Evolutionary conservation across 2,888 invertebrate genomes (phyloP), one percentile per base, ranked within the genome.

Genomic region (Quadroppia sp.): DNA sequence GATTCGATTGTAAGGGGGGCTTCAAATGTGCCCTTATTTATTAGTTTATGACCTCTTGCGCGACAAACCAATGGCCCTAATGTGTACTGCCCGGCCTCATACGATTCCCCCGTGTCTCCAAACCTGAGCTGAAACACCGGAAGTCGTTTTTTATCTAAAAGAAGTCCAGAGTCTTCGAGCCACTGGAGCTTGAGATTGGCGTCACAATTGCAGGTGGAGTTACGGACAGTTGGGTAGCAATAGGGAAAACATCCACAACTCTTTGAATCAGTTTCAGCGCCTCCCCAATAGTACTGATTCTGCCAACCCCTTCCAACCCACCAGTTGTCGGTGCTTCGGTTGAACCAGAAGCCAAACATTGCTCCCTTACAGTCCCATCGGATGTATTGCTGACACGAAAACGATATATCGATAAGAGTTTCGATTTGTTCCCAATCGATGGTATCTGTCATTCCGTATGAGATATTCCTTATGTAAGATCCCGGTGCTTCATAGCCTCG

Each of bases 141-240:
- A 13, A 79, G 74, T 30, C 79, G 59, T 11, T 72, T 71, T 4
- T 72, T 74, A 56, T 79, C 79, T 23, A 79, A 69, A 9, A 79
- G 67, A 11, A 79, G 75, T 2, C 79, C 79, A 0, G 78, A 78
- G 69, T 79, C 79, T 56, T 77, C 76, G 23, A 78, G 71, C 79
- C 79, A 79, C 20, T 76, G 74, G 9, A 76, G 45, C 71, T 78
- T 78, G 53, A 76, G 72, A 36, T 79, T 79, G 53, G 78, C 77
- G 67, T 79, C 79, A 70, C 79, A 79, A 70, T 79, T 79, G 69
- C 79, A 79, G 13, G 79, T 79, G 20, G 78, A 77, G 71, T 79
- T 79, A 36, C 76, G 48, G 1, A 53, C 61, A 0, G 79, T 79
- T n/a, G 77, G 73, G 17, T 77, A 53, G 42, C 79, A 79, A 53